Conservation (phyloP, 2,888 invertebrate species). For the Melieria omissa region DNA sequence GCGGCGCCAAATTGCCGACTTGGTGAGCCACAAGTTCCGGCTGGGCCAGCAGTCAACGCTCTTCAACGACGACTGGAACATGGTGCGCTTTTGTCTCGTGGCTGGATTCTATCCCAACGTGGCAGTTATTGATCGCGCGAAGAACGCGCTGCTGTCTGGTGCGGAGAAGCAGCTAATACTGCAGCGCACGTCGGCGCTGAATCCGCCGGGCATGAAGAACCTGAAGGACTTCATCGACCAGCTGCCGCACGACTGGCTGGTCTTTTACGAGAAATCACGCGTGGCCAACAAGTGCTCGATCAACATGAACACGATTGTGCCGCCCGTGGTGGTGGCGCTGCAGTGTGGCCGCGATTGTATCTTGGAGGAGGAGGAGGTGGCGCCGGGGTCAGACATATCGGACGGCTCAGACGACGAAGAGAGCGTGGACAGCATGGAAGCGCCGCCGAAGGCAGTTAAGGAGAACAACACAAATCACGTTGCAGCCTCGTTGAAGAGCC, state of each 20-base stretch:
- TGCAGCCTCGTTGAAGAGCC: conserved; percentile 58
- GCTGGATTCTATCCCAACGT: conserved; percentile 93
- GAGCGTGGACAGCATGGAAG: conserved; percentile 20
- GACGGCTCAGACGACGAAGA: conserved; percentile 53
- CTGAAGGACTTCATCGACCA: conserved; percentile 56
- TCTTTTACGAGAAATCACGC: conserved; percentile 87
- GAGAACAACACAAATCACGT: conserved; percentile 27
- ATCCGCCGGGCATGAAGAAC: conserved; percentile 50
- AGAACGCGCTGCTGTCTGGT: conserved; percentile 73
- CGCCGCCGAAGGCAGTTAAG: neutral
- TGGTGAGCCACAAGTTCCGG: conserved; percentile 72
- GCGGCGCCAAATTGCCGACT: conserved; percentile 83
- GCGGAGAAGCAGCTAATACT: conserved; percentile 70
- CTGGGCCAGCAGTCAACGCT: conserved; percentile 76
- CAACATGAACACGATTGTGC: conserved; percentile 83
- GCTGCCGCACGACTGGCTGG: conserved; percentile 84
- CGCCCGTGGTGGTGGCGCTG: conserved; percentile 82
- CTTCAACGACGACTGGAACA: conserved; percentile 73
- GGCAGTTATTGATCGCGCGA: conserved; percentile 77
- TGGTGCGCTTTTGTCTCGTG: conserved; percentile 89
- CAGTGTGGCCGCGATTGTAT: conserved; percentile 67
- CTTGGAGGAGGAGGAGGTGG: conserved; percentile 41
- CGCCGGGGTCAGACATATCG: conserved; percentile 37
- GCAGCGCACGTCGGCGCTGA: conserved; percentile 72
- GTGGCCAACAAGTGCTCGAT: conserved; percentile 77